Conservation (phyloP, 2,888 invertebrate genomes). For the Tenthredo amoena region DNA sequence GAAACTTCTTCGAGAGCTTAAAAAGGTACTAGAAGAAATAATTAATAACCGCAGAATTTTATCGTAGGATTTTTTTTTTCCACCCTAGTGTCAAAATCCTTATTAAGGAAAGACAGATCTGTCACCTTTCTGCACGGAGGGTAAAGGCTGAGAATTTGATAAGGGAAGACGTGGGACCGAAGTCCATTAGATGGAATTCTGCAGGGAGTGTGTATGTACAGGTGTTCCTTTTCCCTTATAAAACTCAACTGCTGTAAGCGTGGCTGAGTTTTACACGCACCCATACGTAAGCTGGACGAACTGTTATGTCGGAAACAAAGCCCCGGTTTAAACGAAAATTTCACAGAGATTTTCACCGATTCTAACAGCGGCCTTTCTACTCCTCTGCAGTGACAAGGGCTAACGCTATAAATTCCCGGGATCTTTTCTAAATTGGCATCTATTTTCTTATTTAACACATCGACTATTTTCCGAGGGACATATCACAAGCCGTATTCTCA, state of each 20-base stretch:
- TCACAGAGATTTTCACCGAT: slow-evolving; percentile 3
- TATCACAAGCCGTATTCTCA: not conserved
- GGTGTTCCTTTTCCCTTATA: not conserved
- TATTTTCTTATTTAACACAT: not conserved
- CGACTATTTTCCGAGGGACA: not conserved
- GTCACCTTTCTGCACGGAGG: not conserved
- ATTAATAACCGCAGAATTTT: slow-evolving; percentile 6
- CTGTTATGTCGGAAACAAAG: not conserved
- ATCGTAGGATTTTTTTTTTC: not conserved
- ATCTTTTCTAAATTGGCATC: slow-evolving; percentile 10
- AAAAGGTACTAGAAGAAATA: not conserved
- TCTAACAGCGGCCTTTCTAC: not conserved
- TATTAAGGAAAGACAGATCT: not conserved
- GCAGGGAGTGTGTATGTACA: not conserved
- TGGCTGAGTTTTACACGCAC: not conserved
- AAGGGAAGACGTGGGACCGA: slow-evolving; percentile 28
- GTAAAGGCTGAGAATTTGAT: slow-evolving; percentile 11
- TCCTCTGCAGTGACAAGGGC: not conserved
- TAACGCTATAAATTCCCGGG: not conserved
- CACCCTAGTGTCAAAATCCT: not conserved
- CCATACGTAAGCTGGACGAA: not conserved
- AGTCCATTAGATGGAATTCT: slow-evolving; percentile 18
- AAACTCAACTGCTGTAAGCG: not conserved
- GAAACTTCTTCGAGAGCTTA: not conserved
- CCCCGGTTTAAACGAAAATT: slow-evolving; percentile 19